Evolutionary conservation across 2,888 invertebrate genomes (phyloP), one percentile per base, ranked within the genome.

Genomic region (Cacoxenus indagator): DNA sequence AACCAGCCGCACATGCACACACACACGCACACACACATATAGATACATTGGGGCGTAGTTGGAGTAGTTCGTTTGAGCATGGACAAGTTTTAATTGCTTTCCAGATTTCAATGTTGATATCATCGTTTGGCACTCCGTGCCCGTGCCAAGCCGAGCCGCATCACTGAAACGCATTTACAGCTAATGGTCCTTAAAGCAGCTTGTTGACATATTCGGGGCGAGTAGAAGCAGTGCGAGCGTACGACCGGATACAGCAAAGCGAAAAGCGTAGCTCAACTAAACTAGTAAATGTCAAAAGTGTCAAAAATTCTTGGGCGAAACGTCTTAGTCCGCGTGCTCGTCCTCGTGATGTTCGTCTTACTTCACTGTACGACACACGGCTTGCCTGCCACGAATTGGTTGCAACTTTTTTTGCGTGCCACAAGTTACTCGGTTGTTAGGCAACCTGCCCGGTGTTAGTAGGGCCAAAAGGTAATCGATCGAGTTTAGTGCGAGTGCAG

Each of bases 201-300:
- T 14, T 1, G 27, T 4, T 27, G 1, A 14, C 3, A 0, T 17
- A 17, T 19, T 48, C 6, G 19, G 26, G 24, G 22, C 14, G 6
- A 24, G 51, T 17, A 14, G 17, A 51, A 5, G 17, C 51, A 51
- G 19, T 19, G n/a, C 37, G 37, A 37, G 14, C 37, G 37, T 31
- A 31, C 31, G 31, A 37, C 2, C 37, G 19, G 24, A 29, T 14
- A 5, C 59, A 59, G 14, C 59, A 59, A 27, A 45, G 24, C 29
- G 24, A 4, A 62, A 22, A 22, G 22, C 61, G 14, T 26, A 55
- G 26, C 27, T 55, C 19, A 27, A 55, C 17, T 11, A 81, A 82
- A 81, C 80, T 81, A 82, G 82, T 81, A 82, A 81, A 82, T 82
- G 80, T 81, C 80, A 78, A 77, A 78, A 81, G 81, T 81, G 80